Evolutionary conservation across 2,113 vertebrate genomes (phyloP), one percentile per base, ranked within the genome.

Genomic region (Microcebus jonahi): DNA sequence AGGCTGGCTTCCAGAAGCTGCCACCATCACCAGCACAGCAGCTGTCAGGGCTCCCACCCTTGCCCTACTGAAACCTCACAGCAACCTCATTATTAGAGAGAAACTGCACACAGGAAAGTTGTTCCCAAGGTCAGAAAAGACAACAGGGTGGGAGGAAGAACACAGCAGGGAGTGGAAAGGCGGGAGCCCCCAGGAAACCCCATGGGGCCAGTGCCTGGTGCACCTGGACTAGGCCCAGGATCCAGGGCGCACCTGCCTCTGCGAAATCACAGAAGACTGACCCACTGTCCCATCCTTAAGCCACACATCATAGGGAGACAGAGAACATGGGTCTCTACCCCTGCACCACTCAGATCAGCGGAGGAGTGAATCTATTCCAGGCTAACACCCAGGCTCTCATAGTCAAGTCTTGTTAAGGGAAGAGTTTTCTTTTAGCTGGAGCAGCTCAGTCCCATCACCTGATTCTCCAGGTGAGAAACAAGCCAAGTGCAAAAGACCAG

Each of bases 261-360:
- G 63, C 42, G 31, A 42, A 85, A 73, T 45, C 61, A 76, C 7
- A 3, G 39, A 20, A 48, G 17, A 82, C 21, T 21, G 23, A 2
- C n/a, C 31, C 50, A 34, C 3, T 6, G 18, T 8, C 53, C 48
- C 25, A 39, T 15, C 31, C 31, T 23, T 3, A 29, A 0, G 63
- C 0, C 15, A 0, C 63, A 17, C 3, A 2, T 11, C 4, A 1
- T 13, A 77, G 29, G 11, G n/a, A 21, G 17, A 25, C 48, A 11
- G 9, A 14, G 20, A 34, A 27, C 0, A 0, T 15, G 34, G 29
- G 20, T 21, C 70, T 39, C 53, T 9, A 21, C n/a, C 27, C 1
- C 27, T 2, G 4, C 0, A 15, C 53, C 34, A 21, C 2, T 34
- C 27, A 10, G 8, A 1, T 14, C 11, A 3, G 4, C 14, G 10